Base-by-base conservation (phyloP, 2,888 invertebrate species). In the Tipula helvola region DNA sequence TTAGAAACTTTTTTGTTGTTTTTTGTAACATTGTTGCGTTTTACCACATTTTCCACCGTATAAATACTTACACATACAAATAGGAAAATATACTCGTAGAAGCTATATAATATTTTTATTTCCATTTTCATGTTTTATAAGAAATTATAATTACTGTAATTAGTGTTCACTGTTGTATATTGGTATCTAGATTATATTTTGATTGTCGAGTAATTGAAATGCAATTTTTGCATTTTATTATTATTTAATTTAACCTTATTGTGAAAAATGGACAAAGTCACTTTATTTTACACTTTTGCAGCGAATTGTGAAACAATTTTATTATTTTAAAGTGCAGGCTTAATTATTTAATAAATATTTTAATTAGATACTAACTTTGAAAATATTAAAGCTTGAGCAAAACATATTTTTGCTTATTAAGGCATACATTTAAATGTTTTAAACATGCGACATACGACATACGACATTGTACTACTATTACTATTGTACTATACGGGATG, bases 341-440 rank as follows among this genome's bases (percentile, higher is more conserved):
- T 16, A 57, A 18, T 57, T 8, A 16, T 57, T 47, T 47, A n/a
- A 5, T n/a, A 47, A 47, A 87, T 47, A 87, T 86, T 87, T 83
- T 42, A 44, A 28, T 28, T 28, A 28, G 28, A 28, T 28, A 28
- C 28, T 2, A 28, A 28, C 28, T 28, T 28, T 28, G 2, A 28
- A 28, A 28, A 28, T 28, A 28, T 28, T 28, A 28, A 28, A 28
- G 28, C 28, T 28, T 28, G 28, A 28, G 28, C 28, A 28, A 28
- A 28, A 39, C 39, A 83, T 86, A 87, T 84, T 83, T 84, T n/a
- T n/a, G n/a, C n/a, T 52, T 86, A n/a, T 28, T 28, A 28, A 28
- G 28, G 28, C 28, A 28, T 1, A 28, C 2, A 28, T 28, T 28
- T 28, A 28, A 28, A 28, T 28, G 28, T 28, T 28, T 28, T 28